Evolutionary conservation across 1,140 invertebrate species (phyloP).

Genomic region (Drosophila miranda): DNA sequence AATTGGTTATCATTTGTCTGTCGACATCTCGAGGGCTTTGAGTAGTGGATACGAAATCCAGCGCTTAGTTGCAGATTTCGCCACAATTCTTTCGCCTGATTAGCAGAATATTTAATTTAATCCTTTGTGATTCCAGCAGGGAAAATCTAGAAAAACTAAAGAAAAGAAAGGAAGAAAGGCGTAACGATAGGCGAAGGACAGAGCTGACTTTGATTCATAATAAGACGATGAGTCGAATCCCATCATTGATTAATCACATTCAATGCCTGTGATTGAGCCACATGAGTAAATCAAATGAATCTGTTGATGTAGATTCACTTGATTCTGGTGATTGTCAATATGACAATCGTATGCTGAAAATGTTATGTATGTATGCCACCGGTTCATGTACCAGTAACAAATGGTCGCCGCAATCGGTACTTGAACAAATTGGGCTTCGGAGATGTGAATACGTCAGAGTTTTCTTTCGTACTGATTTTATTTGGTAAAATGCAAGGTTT

Average conservation of each 20-base stretch:
- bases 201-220: slow-evolving; percentile 51
- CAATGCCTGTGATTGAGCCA: slow-evolving; percentile 24
- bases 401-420: no score
- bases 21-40: slow-evolving; percentile 47
- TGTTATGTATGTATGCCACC: no score
- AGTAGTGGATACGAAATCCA: slow-evolving; percentile 21
- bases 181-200: slow-evolving; percentile 21
- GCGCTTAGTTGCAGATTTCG: slow-evolving; percentile 47
- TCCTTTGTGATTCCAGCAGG: slow-evolving; percentile 43
- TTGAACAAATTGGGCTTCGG: no score
- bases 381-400: no score
- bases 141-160: background rate
- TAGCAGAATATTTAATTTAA: slow-evolving; percentile 61
- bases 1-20: slow-evolving; percentile 60
- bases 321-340: no score
- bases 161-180: slow-evolving; percentile 25
- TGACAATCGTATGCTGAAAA: no score
- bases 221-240: slow-evolving; percentile 43
- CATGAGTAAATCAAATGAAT: no score
- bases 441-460: no score
- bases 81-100: slow-evolving; percentile 55
- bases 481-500: no score
- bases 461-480: no score
- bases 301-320: no score
- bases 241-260: slow-evolving; percentile 54